Evolutionary conservation across 2,797 vertebrate species (phyloP).

Genomic region (Halcyon chelicuti): DNA sequence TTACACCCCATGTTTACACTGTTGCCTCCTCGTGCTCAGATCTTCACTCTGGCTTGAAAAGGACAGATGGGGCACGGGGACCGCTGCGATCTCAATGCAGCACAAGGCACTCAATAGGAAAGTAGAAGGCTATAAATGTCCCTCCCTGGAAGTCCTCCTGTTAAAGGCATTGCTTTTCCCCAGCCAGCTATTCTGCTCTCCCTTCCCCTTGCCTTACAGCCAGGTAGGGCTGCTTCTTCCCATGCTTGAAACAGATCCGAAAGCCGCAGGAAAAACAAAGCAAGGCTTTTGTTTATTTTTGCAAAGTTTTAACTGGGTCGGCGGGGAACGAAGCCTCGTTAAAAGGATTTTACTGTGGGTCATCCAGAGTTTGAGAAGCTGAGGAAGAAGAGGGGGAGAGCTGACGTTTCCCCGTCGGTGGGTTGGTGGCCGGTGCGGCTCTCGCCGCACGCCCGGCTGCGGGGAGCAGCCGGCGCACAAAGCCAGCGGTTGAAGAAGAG

Average conservation of each 20-base stretch:
- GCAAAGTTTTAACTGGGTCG: conserved; percentile 50
- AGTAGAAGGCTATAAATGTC: background rate
- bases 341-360: conserved; percentile 76
- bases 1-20: background rate
- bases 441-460: background rate
- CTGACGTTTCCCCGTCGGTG: background rate
- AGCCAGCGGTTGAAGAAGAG: background rate
- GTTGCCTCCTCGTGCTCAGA: accelerated
- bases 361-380: conserved; percentile 74
- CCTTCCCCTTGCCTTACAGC: background rate
- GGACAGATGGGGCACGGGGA: background rate
- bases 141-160: background rate
- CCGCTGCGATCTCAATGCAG: background rate
- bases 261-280: conserved; percentile 37
- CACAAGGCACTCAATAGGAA: background rate
- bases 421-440: background rate
- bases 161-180: background rate
- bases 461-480: background rate
- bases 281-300: conserved; percentile 71
- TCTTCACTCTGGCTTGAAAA: background rate
- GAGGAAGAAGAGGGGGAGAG: conserved; percentile 9
- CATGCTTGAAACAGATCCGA: background rate
- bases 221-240: background rate
- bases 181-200: background rate
- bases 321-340: conserved; percentile 67